Percentiles rank a stretch among this genome's conserved stretches.
These are phyloP conservation scores for Rafetus swinhoei DNA, from an alignment of 2,113 vertebrate genomes.

Conservation along the genomic window DNA sequence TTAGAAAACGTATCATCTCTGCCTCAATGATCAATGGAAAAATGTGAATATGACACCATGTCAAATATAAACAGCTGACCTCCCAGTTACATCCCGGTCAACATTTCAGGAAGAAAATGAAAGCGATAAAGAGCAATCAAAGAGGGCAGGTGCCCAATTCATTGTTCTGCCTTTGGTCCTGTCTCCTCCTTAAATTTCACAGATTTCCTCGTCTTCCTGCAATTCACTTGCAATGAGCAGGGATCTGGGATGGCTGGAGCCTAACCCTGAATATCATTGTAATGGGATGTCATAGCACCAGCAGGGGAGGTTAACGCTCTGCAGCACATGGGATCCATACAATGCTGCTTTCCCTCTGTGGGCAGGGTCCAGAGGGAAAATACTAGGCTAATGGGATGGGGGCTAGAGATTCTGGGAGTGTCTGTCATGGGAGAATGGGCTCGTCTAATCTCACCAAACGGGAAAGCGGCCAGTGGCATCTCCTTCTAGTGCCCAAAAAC, in stretches of 20 bases:
- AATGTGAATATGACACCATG: background rate
- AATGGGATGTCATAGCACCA: background rate
- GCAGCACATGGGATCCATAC: background rate
- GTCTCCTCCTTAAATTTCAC: background rate
- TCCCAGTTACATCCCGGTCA: background rate
- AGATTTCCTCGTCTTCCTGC: background rate
- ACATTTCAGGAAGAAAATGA: background rate
- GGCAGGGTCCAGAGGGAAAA: background rate
- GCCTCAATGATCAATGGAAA: background rate
- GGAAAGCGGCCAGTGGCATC: background rate
- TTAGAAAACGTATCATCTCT: conserved; percentile 5
- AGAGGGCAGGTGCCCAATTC: background rate
- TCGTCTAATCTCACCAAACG: background rate
- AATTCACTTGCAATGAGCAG: background rate
- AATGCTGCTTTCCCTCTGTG: background rate
- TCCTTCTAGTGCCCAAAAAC: background rate
- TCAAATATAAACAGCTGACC: background rate
- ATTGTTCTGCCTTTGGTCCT: background rate
- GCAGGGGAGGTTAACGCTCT: no score
- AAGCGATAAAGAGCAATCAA: background rate
- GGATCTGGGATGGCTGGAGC: background rate
- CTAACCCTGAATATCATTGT: background rate
- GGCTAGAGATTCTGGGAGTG: background rate
- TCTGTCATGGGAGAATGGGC: background rate
- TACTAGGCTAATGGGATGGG: background rate